These are phyloP conservation scores for Ectobius pallidus DNA, from an alignment of 2,888 invertebrate genomes.

Conservation along the genomic window DNA sequence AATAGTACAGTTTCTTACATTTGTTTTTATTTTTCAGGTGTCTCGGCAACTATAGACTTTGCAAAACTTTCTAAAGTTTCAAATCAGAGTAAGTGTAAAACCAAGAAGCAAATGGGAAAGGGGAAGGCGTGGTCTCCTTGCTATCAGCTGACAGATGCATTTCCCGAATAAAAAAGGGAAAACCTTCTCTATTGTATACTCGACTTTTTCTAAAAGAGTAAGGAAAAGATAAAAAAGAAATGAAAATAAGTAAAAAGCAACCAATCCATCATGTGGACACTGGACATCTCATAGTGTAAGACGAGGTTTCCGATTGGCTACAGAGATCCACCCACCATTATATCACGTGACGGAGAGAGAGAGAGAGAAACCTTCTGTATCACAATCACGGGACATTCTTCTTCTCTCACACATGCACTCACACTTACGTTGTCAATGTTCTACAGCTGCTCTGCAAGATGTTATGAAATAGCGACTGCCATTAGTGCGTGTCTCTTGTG, in stretches of 20 bases:
- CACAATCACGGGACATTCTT: constrained; percentile 20
- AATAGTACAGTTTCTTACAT: no score
- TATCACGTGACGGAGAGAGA: constrained; percentile 31
- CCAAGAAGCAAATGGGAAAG: neutral
- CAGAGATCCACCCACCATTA: constrained; percentile 34
- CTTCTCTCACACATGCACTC: constrained; percentile 3
- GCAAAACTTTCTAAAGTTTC: neutral
- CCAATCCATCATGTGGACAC: constrained; percentile 37
- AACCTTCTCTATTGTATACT: constrained; percentile 21
- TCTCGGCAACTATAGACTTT: neutral
- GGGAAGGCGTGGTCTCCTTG: constrained; percentile 13
- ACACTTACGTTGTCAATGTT: neutral
- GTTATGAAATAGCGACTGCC: no score
- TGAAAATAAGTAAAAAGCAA: constrained; percentile 27
- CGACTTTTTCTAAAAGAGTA: constrained; percentile 23
- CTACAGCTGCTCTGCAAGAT: constrained; percentile 13
- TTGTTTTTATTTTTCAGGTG: no score
- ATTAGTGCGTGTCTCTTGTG: no score
- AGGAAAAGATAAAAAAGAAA: constrained; percentile 18
- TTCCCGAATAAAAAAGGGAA: constrained; percentile 13
- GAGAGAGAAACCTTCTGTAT: constrained; percentile 10
- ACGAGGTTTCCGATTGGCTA: constrained; percentile 36
- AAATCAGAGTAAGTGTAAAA: neutral
- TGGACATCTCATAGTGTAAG: constrained; percentile 24
- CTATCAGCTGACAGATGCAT: constrained; percentile 28